Evolutionary conservation across 2,888 invertebrate species (phyloP).

Genomic region (Macaria notata): DNA sequence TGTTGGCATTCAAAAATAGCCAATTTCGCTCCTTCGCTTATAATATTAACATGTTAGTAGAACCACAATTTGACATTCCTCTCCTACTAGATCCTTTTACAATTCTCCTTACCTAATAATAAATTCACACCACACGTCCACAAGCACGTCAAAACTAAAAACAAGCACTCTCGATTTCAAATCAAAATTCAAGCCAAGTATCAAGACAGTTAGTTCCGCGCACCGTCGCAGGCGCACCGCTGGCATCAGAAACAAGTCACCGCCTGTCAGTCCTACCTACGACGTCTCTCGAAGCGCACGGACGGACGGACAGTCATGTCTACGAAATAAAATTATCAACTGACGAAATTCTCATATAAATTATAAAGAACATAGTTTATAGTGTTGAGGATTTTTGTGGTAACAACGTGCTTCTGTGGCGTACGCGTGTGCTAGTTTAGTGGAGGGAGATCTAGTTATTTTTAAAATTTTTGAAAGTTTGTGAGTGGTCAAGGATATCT

Average conservation of each 20-base stretch:
- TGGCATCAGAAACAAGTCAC: conserved; percentile 63
- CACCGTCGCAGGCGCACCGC: conserved; percentile 61
- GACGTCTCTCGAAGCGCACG: conserved; percentile 70
- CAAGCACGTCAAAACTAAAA: conserved; percentile 34
- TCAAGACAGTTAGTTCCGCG: conserved; percentile 73
- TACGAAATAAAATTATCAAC: conserved; percentile 22
- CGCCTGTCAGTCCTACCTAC: conserved; percentile 73
- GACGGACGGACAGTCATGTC: conserved; percentile 66
- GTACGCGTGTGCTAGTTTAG: conserved; percentile 46
- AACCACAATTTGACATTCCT: background rate
- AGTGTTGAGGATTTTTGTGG: conserved; percentile 49
- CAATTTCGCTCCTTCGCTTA: no score
- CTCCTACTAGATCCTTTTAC: conserved; percentile 7
- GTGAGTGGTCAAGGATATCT: conserved; percentile 44
- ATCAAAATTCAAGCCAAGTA: conserved; percentile 70
- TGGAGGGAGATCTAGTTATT: conserved; percentile 40
- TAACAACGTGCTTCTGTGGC: conserved; percentile 20
- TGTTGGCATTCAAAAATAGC: no score
- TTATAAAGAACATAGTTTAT: conserved; percentile 34
- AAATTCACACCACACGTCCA: conserved; percentile 18
- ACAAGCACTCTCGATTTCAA: conserved; percentile 70
- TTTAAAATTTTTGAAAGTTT: conserved; percentile 40
- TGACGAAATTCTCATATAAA: conserved; percentile 23
- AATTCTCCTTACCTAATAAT: conserved; percentile 17
- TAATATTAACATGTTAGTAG: no score